A percentile compares a stretch with the other conserved stretches of the same genome.
Conservation (phyloP, 1,140 invertebrate genomes). For the Cydia splendana region DNA sequence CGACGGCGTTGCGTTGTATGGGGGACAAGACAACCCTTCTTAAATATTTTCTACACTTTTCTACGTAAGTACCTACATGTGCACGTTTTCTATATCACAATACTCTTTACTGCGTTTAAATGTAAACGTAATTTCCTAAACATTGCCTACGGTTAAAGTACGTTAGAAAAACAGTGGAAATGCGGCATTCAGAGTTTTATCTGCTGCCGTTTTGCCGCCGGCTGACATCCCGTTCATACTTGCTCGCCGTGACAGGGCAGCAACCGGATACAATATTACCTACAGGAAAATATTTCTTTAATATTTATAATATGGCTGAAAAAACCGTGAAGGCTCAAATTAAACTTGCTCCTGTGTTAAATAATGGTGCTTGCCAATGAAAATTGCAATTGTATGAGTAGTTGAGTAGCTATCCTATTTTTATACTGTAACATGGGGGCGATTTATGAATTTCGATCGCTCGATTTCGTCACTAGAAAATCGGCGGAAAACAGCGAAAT, state of each 20-base stretch:
- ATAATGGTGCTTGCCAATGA: too few species aligned
- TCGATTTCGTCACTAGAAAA: too few species aligned
- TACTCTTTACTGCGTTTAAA: neutral
- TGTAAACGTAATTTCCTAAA: neutral
- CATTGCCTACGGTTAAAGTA: neutral
- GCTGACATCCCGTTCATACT: constrained; percentile 1
- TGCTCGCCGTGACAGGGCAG: neutral
- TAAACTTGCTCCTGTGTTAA: neutral
- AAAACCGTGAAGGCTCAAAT: neutral
- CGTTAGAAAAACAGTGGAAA: neutral
- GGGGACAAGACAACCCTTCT: too few species aligned
- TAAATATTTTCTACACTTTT: too few species aligned
- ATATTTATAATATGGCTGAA: neutral
- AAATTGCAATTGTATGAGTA: too few species aligned
- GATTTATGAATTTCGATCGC: too few species aligned
- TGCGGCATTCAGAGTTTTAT: constrained; percentile 9
- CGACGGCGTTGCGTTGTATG: too few species aligned
- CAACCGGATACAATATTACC: neutral
- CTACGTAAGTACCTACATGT: too few species aligned
- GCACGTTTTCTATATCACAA: neutral
- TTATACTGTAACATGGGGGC: too few species aligned
- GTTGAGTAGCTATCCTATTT: too few species aligned
- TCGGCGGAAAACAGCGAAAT: too few species aligned
- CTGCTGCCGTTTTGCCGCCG: neutral
- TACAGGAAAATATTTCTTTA: neutral